Conservation (phyloP, 1,140 invertebrate genomes). For the Sycophaga agraensis region DNA sequence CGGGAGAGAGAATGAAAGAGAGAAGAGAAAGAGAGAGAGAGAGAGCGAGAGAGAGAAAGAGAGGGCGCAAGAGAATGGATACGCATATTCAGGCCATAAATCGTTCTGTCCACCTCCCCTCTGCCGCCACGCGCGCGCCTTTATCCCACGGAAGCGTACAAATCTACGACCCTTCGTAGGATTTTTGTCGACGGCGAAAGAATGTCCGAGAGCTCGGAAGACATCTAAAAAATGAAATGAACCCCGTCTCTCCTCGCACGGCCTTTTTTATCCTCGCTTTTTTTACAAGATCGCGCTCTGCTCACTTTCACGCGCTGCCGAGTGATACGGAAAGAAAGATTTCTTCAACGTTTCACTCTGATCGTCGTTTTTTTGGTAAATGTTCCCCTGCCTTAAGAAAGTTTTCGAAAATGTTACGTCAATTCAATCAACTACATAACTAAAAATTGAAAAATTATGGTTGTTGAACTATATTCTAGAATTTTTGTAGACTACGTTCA, state of each 20-base stretch:
- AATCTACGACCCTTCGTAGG: constrained; percentile 19
- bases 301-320: neutral
- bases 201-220: constrained; percentile 13
- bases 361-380: too few species aligned
- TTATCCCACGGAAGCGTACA: constrained; percentile 22
- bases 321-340: neutral
- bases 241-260: neutral
- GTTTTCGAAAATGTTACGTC: too few species aligned
- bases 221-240: constrained; percentile 29
- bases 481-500: too few species aligned
- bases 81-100: constrained; percentile 29
- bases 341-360: too few species aligned
- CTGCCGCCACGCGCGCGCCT: neutral
- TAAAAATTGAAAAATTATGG: too few species aligned
- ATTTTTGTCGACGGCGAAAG: constrained; percentile 24
- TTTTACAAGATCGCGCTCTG: too few species aligned
- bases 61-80: neutral
- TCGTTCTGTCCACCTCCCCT: constrained; percentile 22
- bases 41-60: neutral
- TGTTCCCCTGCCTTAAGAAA: too few species aligned
- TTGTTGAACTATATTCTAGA: too few species aligned
- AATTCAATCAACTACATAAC: too few species aligned
- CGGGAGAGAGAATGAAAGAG: neutral
- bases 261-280: neutral
- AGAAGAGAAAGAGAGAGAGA: too few species aligned